Percentiles rank a stretch among this genome's conserved stretches.
phyloP scores from a whole-genome alignment of 92 coral and sea anemone genomes.

The Phenganax marumi region DNA sequence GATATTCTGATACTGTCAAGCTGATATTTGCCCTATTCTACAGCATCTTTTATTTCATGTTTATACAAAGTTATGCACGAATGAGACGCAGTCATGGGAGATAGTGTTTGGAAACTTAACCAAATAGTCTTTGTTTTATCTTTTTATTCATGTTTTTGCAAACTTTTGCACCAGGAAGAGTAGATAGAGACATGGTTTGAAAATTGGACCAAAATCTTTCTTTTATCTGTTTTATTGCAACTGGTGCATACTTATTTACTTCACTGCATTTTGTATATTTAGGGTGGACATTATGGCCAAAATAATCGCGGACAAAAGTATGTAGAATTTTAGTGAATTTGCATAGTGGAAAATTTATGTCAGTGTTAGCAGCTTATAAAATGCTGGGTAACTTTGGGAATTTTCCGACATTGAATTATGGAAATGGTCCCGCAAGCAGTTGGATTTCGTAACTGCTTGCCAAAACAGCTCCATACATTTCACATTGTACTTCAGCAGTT shows the following conservation, averaged over 20 bases:
- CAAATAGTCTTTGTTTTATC: too few species aligned
- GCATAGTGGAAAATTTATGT: slow-evolving; percentile 16
- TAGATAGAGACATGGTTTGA: not conserved
- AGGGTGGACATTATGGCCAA: slow-evolving; percentile 31
- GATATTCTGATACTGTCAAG: not conserved
- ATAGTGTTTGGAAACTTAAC: too few species aligned
- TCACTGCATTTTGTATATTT: not conserved
- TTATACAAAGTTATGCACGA: too few species aligned
- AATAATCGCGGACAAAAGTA: slow-evolving; percentile 33
- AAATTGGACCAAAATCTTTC: not conserved
- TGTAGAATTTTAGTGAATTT: not conserved
- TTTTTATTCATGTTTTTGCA: too few species aligned
- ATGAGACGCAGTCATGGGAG: too few species aligned
- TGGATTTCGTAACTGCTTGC: not conserved
- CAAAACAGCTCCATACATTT: not conserved
- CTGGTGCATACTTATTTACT: not conserved
- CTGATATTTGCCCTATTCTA: too few species aligned
- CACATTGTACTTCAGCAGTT: not conserved
- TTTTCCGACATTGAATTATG: slow-evolving; percentile 23
- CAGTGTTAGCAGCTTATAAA: slow-evolving; percentile 16
- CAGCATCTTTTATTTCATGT: too few species aligned
- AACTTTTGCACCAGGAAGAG: not conserved
- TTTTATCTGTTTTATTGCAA: not conserved
- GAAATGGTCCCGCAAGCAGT: slow-evolving; percentile 29
- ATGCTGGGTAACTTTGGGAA: slow-evolving; percentile 36